These are phyloP conservation scores for Xestia xanthographa DNA, from an alignment of 2,888 invertebrate genomes.

Conservation along the genomic window DNA sequence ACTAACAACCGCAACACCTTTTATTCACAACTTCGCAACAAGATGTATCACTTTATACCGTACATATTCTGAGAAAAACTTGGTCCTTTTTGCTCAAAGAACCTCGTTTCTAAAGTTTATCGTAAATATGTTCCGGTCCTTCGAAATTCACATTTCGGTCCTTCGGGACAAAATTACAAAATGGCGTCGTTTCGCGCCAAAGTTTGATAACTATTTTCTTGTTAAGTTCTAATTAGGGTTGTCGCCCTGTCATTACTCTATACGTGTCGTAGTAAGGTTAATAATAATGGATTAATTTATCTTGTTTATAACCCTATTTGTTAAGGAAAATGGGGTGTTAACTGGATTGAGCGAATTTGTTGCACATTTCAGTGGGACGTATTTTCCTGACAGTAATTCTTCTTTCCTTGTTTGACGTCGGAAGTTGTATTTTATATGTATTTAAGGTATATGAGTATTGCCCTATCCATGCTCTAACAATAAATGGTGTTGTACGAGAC, in stretches of 20 bases:
- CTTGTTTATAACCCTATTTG: conserved; percentile 41
- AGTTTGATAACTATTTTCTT: conserved; percentile 65
- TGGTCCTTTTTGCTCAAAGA: conserved; percentile 43
- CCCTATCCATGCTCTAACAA: neutral
- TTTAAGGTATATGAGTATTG: neutral
- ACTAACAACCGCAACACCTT: conserved; percentile 36
- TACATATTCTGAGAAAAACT: conserved; percentile 43
- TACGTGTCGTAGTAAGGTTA: conserved; percentile 37
- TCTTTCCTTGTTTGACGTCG: conserved; percentile 2
- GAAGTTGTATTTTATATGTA: neutral
- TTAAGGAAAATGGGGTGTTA: conserved; percentile 20
- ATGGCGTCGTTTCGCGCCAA: conserved; percentile 51
- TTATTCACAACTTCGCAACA: conserved; percentile 46
- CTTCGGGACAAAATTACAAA: conserved; percentile 54
- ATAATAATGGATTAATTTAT: conserved; percentile 48
- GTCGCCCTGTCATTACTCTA: conserved; percentile 52
- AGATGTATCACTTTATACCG: conserved; percentile 50
- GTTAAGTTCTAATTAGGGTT: conserved; percentile 60
- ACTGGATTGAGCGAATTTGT: conserved; percentile 9
- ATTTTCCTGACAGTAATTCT: conserved; percentile 14
- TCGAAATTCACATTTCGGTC: conserved; percentile 55
- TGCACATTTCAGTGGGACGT: neutral
- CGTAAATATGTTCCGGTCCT: conserved; percentile 40
- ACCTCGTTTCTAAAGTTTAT: conserved; percentile 48
- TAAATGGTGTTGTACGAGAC: neutral